These are phyloP conservation scores for Pseudomyrmex dendroicus DNA, from an alignment of 1,140 invertebrate species.

Conservation along the genomic window DNA sequence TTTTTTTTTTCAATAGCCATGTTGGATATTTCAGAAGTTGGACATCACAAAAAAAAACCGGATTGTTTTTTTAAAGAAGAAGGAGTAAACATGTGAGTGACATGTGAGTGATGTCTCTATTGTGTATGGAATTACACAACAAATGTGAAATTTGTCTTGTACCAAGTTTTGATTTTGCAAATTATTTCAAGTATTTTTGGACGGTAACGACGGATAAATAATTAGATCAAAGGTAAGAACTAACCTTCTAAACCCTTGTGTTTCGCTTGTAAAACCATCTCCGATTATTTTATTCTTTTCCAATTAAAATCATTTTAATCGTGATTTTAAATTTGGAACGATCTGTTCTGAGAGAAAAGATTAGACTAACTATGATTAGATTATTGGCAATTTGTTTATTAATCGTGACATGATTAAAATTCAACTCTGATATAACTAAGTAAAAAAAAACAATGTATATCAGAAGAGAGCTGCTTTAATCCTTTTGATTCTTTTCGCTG, in stretches of 20 bases:
- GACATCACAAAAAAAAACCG: too few relatives aligned
- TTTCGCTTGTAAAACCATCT: neutral
- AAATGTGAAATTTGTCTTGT: neutral
- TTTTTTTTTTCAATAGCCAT: too few relatives aligned
- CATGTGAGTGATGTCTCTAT: too few relatives aligned
- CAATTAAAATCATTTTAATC: neutral
- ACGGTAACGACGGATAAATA: constrained; percentile 6
- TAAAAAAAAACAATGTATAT: neutral
- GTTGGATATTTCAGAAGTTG: too few relatives aligned
- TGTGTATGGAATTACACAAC: neutral
- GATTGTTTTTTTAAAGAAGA: too few relatives aligned
- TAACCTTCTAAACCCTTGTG: neutral
- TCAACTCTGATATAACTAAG: neutral
- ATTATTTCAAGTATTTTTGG: neutral
- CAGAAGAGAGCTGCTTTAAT: neutral
- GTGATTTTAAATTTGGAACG: constrained; percentile 12
- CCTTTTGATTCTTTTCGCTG: neutral
- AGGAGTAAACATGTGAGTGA: too few relatives aligned
- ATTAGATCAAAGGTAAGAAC: constrained; percentile 6
- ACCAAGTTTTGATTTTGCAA: neutral
- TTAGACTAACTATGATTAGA: constrained; percentile 1
- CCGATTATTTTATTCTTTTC: neutral
- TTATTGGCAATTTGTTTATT: too few relatives aligned
- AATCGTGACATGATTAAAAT: neutral
- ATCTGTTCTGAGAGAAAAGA: neutral